A percentile compares a stretch with the other conserved stretches of the same genome.
Conservation (phyloP, 2,888 invertebrate genomes). For the Seira sanloemensis region DNA sequence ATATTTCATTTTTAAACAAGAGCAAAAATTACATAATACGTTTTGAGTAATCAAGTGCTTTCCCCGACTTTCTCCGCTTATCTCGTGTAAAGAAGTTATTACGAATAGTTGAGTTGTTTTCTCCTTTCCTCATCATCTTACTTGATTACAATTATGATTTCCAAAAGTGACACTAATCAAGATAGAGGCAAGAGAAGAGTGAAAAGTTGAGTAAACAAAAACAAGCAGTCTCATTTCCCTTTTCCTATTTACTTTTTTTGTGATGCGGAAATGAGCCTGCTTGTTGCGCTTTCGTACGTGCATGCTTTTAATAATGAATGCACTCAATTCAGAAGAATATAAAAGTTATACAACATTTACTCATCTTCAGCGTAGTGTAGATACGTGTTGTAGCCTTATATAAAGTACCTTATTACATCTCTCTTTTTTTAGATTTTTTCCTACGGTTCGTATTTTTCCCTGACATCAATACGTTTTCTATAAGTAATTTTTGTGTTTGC, state of each 20-base stretch:
- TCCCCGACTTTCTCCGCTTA: neutral
- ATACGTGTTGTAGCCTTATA: neutral
- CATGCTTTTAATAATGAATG: neutral
- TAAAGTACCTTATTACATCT: neutral
- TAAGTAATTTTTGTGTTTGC: constrained; percentile 13
- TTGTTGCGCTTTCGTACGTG: constrained; percentile 4
- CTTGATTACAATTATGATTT: constrained; percentile 30
- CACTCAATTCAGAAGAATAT: neutral
- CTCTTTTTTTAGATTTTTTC: constrained; percentile 7
- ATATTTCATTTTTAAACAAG: neutral
- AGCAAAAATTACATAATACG: neutral
- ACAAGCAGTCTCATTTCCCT: neutral
- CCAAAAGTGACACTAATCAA: constrained; percentile 34
- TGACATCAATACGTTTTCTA: constrained; percentile 1
- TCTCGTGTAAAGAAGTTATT: neutral
- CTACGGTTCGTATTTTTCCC: too few species aligned
- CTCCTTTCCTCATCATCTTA: neutral
- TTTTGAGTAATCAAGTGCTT: constrained; percentile 52
- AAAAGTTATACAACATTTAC: too few species aligned
- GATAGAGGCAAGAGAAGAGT: constrained; percentile 16
- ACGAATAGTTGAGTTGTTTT: neutral
- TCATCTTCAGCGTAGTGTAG: too few species aligned
- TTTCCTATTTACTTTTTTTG: too few species aligned
- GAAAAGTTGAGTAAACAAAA: constrained; percentile 11
- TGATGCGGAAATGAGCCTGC: neutral